Evolutionary conservation across 1,140 invertebrate species (phyloP), one percentile per base, ranked within the genome.

Genomic region (Trichonephila clavipes): DNA sequence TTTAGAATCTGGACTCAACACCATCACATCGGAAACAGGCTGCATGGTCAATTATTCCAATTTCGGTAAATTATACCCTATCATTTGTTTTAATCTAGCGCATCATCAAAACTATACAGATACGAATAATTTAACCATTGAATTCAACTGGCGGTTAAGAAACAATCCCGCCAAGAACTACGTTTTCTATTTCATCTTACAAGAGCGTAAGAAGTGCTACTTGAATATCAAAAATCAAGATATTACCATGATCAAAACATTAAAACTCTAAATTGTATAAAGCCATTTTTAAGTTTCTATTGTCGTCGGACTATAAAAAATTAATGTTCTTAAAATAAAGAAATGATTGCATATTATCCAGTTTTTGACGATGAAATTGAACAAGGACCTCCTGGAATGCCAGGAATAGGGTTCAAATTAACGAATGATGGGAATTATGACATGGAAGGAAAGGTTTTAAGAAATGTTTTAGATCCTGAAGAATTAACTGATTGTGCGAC

Each of bases 351-450:
- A 28, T 59, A 90, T 61, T 82, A 90, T 81, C n/a, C n/a, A n/a
- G n/a, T n/a, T n/a, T n/a, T n/a, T n/a, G n/a, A n/a, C n/a, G n/a
- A n/a, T n/a, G n/a, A n/a, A n/a, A n/a, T n/a, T n/a, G n/a, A n/a
- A n/a, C n/a, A n/a, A n/a, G n/a, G n/a, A n/a, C n/a, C n/a, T n/a
- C n/a, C n/a, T n/a, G n/a, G n/a, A n/a, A n/a, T n/a, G n/a, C 24
- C 51, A 19, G 69, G 88, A 82, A n/a, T 81, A 81, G 51, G 88
- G 0, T 90, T 90, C 62, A 82, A 77, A 21, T 7, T 82, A 61
- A 90, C 69, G 21, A 19, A 90, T 82, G 88, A 90, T 77, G 69
- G 69, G 7, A 58, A 81, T 90, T 90, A 90, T 90, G 69, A 90
- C 21, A 81, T 90, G 12, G 69, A 90, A 61, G 81, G n/a, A n/a